Evolutionary conservation across 2,888 invertebrate genomes (phyloP).

Genomic region (Chorisops tibialis): DNA sequence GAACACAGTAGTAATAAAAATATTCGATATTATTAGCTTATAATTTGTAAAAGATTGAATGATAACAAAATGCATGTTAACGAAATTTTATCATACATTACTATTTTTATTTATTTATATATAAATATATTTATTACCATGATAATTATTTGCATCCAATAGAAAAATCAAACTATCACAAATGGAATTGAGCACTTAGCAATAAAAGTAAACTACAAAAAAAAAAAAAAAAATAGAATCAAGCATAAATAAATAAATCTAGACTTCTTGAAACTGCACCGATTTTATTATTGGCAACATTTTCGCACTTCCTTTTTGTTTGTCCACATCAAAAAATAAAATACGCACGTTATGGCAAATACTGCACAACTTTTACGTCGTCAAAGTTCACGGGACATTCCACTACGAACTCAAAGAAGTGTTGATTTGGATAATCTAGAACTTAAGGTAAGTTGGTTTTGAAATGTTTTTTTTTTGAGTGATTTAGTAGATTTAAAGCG

Average conservation of each 20-base stretch:
- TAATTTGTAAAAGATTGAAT: too few relatives aligned
- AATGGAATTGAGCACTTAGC: slow-evolving; percentile 33
- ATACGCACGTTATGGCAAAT: slow-evolving; percentile 67
- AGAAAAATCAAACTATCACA: slow-evolving; percentile 24
- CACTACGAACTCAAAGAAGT: slow-evolving; percentile 63
- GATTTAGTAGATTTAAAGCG: too few relatives aligned
- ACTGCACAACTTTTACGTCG: slow-evolving; percentile 84
- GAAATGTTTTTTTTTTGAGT: too few relatives aligned
- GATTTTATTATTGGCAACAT: not conserved
- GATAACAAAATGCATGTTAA: too few relatives aligned
- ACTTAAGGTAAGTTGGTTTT: slow-evolving; percentile 63
- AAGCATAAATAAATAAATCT: not conserved
- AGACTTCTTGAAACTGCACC: too few relatives aligned
- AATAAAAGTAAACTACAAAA: slow-evolving; percentile 23
- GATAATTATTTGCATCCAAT: slow-evolving; percentile 11
- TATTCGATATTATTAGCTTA: too few relatives aligned
- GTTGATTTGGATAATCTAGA: slow-evolving; percentile 82
- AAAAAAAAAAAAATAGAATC: not conserved
- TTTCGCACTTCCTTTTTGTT: not conserved
- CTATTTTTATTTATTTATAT: too few relatives aligned
- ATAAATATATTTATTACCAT: too few relatives aligned
- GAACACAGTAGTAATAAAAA: too few relatives aligned
- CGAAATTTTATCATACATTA: too few relatives aligned
- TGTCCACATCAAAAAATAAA: not conserved
- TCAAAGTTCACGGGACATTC: slow-evolving; percentile 82